Evolutionary conservation across 1,140 invertebrate genomes (phyloP).

Genomic region (Oedothorax gibbosus): DNA sequence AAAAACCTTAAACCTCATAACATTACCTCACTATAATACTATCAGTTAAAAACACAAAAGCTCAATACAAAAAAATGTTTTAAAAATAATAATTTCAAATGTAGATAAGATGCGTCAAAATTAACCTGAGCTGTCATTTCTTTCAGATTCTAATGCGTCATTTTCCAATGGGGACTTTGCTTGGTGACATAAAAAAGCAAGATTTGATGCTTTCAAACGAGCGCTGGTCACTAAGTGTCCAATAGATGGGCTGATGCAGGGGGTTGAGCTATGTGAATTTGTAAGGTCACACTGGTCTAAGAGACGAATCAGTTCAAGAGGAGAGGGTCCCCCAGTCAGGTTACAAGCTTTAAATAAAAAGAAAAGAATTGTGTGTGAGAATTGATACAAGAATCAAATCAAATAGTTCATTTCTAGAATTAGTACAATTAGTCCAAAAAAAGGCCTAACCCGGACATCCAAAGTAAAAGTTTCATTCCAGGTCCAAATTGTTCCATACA

Average conservation of each 20-base stretch:
- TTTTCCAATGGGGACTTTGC: conserved; percentile 27
- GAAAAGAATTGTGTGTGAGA: conserved; percentile 10
- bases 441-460: too few relatives aligned
- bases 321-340: conserved; percentile 84
- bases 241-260: conserved; percentile 82
- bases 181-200: conserved; percentile 73
- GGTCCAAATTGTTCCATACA: too few relatives aligned
- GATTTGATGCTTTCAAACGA: conserved; percentile 79
- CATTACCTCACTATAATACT: too few relatives aligned
- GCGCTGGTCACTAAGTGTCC: conserved; percentile 64
- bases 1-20: too few relatives aligned
- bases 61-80: too few relatives aligned
- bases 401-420: too few relatives aligned
- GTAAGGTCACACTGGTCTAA: conserved; percentile 94
- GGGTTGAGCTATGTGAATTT: conserved; percentile 84
- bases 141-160: conserved; percentile 3
- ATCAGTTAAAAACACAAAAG: too few relatives aligned
- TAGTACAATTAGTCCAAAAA: too few relatives aligned
- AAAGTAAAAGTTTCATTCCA: too few relatives aligned
- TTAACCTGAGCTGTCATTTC: not conserved
- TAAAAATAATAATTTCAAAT: not conserved
- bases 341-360: conserved; percentile 67
- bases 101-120: not conserved
- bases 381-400: conserved; percentile 14
- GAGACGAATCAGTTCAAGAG: conserved; percentile 88